A percentile compares a stretch with the other conserved stretches of the same genome.
These are phyloP conservation scores for Synergus umbraculus DNA, from an alignment of 2,888 invertebrate species.

Conservation along the genomic window DNA sequence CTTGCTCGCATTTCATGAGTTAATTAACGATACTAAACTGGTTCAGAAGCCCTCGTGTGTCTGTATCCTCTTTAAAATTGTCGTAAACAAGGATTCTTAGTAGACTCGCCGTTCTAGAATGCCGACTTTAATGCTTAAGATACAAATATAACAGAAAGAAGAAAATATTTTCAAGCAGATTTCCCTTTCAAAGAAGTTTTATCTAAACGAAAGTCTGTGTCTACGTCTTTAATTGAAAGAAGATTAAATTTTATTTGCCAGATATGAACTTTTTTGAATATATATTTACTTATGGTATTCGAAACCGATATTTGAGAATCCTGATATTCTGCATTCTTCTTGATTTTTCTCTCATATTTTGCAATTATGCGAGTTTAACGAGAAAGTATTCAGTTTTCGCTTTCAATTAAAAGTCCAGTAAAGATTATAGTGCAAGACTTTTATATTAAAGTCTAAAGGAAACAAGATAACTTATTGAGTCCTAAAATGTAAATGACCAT, in stretches of 20 bases:
- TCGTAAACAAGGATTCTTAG: conserved; percentile 32
- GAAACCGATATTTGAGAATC: background rate
- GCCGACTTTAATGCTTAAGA: conserved; percentile 5
- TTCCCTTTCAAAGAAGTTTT: background rate
- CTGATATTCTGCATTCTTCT: conserved; percentile 7
- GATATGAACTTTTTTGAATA: background rate
- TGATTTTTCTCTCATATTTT: background rate
- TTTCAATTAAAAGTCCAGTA: background rate
- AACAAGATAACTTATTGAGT: background rate
- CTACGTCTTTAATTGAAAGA: background rate
- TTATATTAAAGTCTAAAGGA: background rate
- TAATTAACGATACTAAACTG: conserved; percentile 38
- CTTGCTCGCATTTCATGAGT: conserved; percentile 35
- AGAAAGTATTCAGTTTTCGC: background rate
- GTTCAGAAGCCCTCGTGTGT: conserved; percentile 9
- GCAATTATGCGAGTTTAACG: background rate
- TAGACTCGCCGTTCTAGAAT: background rate
- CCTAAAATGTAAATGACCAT: background rate
- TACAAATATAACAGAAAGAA: background rate
- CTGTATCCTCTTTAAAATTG: conserved; percentile 11
- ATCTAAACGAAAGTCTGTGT: background rate
- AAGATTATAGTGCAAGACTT: background rate
- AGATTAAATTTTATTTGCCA: background rate
- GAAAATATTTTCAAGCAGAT: background rate
- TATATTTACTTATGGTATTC: background rate